Percentiles rank a stretch among this genome's conserved stretches.
Evolutionary conservation across 2,888 invertebrate species (phyloP).

Genomic region (Chrysomela aeneicollis): DNA sequence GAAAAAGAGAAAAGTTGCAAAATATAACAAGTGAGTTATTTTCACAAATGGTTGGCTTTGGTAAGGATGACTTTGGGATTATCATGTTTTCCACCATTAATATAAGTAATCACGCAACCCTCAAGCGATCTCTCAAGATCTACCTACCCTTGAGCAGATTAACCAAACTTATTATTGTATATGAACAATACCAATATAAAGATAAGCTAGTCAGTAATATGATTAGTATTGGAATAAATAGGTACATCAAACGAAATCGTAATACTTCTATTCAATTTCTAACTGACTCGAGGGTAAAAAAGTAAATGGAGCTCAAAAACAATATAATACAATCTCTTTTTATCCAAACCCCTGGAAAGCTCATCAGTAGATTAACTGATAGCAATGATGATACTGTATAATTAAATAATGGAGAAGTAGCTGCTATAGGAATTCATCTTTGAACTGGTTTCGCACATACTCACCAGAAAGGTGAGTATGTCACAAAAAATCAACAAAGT

Average conservation of each 20-base stretch:
- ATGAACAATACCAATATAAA: constrained; percentile 14
- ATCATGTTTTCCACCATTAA: constrained; percentile 13
- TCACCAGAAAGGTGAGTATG: background rate
- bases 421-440: background rate
- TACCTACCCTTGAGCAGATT: constrained; percentile 2
- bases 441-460: constrained; percentile 2
- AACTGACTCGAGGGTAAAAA: constrained; percentile 3
- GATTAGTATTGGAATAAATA: constrained; percentile 17
- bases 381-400: background rate
- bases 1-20: constrained; percentile 5
- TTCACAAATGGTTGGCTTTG: constrained; percentile 10
- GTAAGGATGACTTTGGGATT: constrained; percentile 7
- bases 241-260: constrained; percentile 12
- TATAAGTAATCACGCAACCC: constrained; percentile 15
- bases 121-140: constrained; percentile 4
- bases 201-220: constrained; percentile 6
- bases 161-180: constrained; percentile 9
- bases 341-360: background rate
- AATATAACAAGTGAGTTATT: constrained; percentile 10
- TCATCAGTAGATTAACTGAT: background rate
- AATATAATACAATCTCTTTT: background rate
- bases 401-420: too few relatives aligned
- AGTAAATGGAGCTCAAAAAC: constrained; percentile 12
- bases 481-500: too few relatives aligned
- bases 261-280: constrained; percentile 14